These are phyloP conservation scores for Micromys minutus DNA, from an alignment of 2,113 vertebrate genomes.

Conservation along the genomic window DNA sequence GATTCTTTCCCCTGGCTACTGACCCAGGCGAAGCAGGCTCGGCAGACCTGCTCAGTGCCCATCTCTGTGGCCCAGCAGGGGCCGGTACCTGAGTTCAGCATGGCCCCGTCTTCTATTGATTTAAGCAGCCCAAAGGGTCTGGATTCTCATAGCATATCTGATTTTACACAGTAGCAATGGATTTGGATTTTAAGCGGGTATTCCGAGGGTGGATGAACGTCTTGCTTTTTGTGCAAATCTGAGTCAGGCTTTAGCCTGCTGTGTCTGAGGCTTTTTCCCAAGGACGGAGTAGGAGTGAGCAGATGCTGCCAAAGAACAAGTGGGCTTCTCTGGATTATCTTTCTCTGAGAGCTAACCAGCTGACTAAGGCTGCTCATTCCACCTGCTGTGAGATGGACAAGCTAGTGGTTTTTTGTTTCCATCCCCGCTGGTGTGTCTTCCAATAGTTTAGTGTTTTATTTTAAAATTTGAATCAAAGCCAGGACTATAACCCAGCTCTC, in stretches of 20 bases:
- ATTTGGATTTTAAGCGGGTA: not conserved
- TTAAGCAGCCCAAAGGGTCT: not conserved
- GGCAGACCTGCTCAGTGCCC: not conserved
- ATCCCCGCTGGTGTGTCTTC: slow-evolving; percentile 16
- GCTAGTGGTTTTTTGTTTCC: not conserved
- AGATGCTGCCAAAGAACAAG: not conserved
- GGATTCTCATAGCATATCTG: not conserved
- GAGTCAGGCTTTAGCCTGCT: not conserved
- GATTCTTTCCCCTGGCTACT: not conserved
- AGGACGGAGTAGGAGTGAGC: not conserved
- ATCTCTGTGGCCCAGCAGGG: not conserved
- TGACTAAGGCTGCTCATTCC: not conserved
- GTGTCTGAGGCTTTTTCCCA: not conserved
- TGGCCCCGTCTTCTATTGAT: not conserved
- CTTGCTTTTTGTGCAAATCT: not conserved
- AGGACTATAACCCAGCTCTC: not conserved
- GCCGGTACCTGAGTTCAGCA: not conserved
- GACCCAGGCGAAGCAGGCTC: not conserved
- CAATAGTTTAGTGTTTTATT: not conserved
- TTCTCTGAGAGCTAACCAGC: not conserved
- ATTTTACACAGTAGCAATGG: not conserved
- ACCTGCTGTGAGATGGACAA: not conserved
- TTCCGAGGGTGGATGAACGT: not conserved
- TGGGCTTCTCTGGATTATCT: not conserved
- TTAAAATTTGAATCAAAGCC: not conserved